Base-by-base conservation (phyloP, 2,113 vertebrate genomes). In the Thomomys bottae region DNA sequence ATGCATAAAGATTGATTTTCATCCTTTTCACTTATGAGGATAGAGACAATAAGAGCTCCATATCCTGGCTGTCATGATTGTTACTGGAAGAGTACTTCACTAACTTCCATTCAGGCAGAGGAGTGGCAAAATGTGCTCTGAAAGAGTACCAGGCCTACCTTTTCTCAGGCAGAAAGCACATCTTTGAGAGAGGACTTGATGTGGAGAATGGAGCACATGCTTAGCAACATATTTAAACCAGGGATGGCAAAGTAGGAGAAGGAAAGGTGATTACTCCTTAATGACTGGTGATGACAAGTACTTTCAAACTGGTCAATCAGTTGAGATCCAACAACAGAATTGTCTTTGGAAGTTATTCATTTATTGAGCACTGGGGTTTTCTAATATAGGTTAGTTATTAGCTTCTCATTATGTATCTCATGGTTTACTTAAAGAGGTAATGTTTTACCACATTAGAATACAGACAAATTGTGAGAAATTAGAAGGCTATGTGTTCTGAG, bases 1-100 rank as follows among this genome's bases (percentile, higher is more conserved):
- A 73, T 36, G 32, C 45, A 8, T 59, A 40, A 36, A 28, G 80
- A 70, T 36, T 93, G 72, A 75, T 10, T 45, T 87, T 49, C 11
- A 66, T 87, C 32, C 81, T 93, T 88, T 87, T 79, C 59, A 64
- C 49, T 86, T 42, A 61, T 38, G 45, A 68, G 80, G 17, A 34
- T 42, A 40, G 7, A 61, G 7, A 61, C 81, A 91, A 82, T 28
- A 67, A 66, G 86, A 86, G 24, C 34, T 63, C 28, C 15, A 6
- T 26, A 3, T 17, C 67, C 57, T 82, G 49, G 67, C 23, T 64
- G 6, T 73, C 59, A 61, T 11, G 32, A 36, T 24, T 76, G 28
- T 67, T 54, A 40, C 71, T 72, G 32, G 54, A 66, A 84, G 54
- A 91, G 14, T 45, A 36, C 28, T 21, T 54, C 3, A 6, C 32